Base-by-base conservation (phyloP, 2,888 invertebrate genomes). In the Priocnemis perturbator region DNA sequence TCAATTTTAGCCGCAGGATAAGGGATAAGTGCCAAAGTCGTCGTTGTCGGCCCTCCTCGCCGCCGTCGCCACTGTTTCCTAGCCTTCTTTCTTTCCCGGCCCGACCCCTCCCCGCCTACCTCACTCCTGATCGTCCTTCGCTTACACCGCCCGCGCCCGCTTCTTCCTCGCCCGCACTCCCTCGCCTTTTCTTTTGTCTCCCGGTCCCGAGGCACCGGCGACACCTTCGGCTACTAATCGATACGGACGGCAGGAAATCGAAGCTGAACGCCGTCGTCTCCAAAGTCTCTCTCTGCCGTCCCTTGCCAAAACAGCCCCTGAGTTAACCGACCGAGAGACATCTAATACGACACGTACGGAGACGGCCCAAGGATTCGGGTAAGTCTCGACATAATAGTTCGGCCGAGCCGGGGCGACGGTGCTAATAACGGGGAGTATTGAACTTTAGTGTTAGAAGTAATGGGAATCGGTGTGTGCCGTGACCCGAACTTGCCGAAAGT, bases 1-100 rank as follows among this genome's bases (percentile, higher is more conserved):
- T 77, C 81, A 81, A 80, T 81, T 78, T 78, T 77, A 77, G 73
- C 77, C 78, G 70, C 78, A 44, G 68, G 78, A 77, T 80, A 77
- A 77, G 69, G 69, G 71, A 74, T 79, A 81, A 77, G 80, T 77
- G 75, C 69, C 79, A 71, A 75, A 74, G 67, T 78, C 70, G 64
- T 65, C 57, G 60, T 48, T 61, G 58, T 50, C 69, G 48, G 61
- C 57, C 44, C 61, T 53, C 64, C 50, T 17, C 60, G 7, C 37
- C 37, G 37, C 11, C 37, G 37, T 11, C 37, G 37, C 11, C 37
- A 37, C 37, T 37, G 37, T 37, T 37, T 37, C 37, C 37, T 37
- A 37, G 4, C 37, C 37, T 37, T 47, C 57, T 55, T 44, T 37
- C 37, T 37, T 37, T 11, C 4, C 37, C 37, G 7, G 37, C 37